phyloP scores from a whole-genome alignment of 1,140 invertebrate species.

The Wasmannia auropunctata region DNA sequence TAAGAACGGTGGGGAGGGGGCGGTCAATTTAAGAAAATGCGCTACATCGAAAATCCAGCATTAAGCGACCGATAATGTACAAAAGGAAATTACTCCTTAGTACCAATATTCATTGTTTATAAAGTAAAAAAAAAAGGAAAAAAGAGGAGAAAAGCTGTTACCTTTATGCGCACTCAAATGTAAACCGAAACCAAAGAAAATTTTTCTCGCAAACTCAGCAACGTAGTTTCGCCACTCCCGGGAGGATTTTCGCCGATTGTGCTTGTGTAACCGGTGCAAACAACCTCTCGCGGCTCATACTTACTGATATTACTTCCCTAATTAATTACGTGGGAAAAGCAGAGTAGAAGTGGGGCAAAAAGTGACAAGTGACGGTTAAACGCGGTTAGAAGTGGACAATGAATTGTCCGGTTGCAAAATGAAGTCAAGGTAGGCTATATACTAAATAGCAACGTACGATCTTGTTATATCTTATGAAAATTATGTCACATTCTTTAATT shows the following conservation, averaged over 20 bases:
- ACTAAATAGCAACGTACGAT: background rate
- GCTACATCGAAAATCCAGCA: slow-evolving; percentile 23
- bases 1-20: background rate
- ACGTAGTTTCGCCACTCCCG: background rate
- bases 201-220: slow-evolving; percentile 15
- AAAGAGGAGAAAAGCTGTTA: background rate
- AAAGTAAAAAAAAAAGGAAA: background rate
- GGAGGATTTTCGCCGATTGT: slow-evolving; percentile 39
- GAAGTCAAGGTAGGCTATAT: background rate
- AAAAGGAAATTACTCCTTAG: slow-evolving; percentile 8
- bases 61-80: slow-evolving; percentile 17
- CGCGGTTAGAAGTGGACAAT: slow-evolving; percentile 43
- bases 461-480: background rate
- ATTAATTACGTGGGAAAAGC: slow-evolving; percentile 65
- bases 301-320: slow-evolving; percentile 66
- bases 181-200: slow-evolving; percentile 37
- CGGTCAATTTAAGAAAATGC: slow-evolving; percentile 53
- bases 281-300: slow-evolving; percentile 36
- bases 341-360: slow-evolving; percentile 22
- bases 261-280: slow-evolving; percentile 46
- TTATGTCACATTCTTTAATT: background rate
- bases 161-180: background rate
- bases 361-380: slow-evolving; percentile 32
- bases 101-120: slow-evolving; percentile 8
- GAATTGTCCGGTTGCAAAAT: slow-evolving; percentile 13